Evolutionary conservation across 2,888 invertebrate species (phyloP), one percentile per base, ranked within the genome.

Genomic region (Mystacides longicornis): DNA sequence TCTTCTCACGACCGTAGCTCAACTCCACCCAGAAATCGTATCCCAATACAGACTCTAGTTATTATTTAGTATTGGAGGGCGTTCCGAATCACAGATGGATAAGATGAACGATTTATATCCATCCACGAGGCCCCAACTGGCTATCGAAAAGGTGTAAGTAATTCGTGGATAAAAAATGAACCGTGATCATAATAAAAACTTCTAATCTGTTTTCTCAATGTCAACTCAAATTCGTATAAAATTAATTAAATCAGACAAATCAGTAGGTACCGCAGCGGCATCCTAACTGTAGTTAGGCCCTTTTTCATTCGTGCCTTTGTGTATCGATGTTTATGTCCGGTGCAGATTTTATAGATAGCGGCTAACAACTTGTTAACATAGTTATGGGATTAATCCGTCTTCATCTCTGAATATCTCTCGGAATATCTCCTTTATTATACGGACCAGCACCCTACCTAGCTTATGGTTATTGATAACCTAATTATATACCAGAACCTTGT

Each of bases 21-120:
- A 43, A 54, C 57, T 57, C 54, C 57, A 43, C 57, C 57, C 59
- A 67, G 71, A 71, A 51, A 21, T 47, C 49, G 53, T 48, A 53
- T 48, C 53, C 48, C 20, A 52, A 53, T 37, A 18, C 55, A 48
- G 50, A n/a, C n/a, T 47, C 57, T 57, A 57, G 57, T 57, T 57
- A 57, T 52, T 54, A 57, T 54, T 57, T 57, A 57, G 57, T 57
- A 27, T 27, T 37, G 43, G 42, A 42, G 54, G 57, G 57, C 57
- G 57, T 31, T 48, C 47, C 57, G 50, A 47, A 22, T 54, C 49
- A 27, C 48, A 54, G 51, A 57, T 57, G 54, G 49, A 54, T 42
- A 37, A 43, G 49, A 23, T 37, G 49, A 49, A 22, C 48, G 16
- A 37, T 37, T 14, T 37, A 14, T 37, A 37, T 16, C 37, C 14